These are phyloP conservation scores for Fistularia tabacaria DNA, from an alignment of 2,797 vertebrate species.

Conservation along the genomic window DNA sequence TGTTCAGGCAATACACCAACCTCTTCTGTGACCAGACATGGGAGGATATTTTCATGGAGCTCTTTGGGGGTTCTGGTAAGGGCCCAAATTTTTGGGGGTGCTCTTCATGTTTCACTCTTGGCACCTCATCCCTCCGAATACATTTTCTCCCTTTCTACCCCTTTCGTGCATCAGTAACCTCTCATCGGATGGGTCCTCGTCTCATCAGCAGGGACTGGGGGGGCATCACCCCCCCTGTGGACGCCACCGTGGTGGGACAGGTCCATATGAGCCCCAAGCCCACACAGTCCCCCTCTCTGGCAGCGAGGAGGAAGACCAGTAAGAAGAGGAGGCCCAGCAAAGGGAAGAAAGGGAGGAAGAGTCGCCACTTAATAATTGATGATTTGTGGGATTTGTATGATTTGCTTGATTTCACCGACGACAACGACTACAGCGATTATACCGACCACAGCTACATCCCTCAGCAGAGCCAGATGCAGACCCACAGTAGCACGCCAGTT, in stretches of 20 bases:
- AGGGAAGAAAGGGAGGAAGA: constrained; percentile 35
- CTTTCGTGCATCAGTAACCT: constrained; percentile 38
- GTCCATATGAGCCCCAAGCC: constrained; percentile 71
- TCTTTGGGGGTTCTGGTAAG: constrained; percentile 76
- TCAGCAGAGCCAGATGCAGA: constrained; percentile 26
- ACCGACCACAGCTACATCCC: constrained; percentile 23
- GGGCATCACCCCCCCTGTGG: constrained; percentile 77
- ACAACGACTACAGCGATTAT: constrained; percentile 17
- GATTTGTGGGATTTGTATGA: constrained; percentile 52
- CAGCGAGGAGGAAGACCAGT: constrained; percentile 3
- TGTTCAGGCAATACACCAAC: constrained; percentile 81
- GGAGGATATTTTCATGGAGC: constrained; percentile 74
- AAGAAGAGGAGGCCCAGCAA: constrained; percentile 38
- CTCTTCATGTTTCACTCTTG: not conserved
- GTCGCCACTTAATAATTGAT: constrained; percentile 34
- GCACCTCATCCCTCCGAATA: not conserved
- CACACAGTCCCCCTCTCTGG: constrained; percentile 14
- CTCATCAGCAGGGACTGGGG: constrained; percentile 80
- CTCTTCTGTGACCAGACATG: constrained; percentile 75
- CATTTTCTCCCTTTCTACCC: not conserved
- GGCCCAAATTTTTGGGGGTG: not conserved
- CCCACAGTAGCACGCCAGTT: constrained; percentile 69
- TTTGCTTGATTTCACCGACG: constrained; percentile 25
- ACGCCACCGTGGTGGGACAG: constrained; percentile 85
- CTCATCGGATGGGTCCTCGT: constrained; percentile 27